These are phyloP conservation scores for Dicaeum eximium DNA, from an alignment of 2,113 vertebrate species.

Conservation along the genomic window DNA sequence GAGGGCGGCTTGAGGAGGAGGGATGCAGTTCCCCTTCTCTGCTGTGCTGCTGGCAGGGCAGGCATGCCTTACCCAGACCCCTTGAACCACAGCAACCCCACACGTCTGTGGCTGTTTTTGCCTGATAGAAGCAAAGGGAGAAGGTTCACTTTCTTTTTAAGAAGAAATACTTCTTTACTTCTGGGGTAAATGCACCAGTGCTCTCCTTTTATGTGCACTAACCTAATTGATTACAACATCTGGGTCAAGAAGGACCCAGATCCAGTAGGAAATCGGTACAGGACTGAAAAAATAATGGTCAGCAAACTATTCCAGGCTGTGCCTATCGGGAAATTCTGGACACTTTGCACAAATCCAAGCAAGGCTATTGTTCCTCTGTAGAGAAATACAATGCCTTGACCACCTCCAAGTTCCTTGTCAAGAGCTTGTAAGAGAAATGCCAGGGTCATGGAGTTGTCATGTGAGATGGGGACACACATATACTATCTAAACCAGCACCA, in stretches of 20 bases:
- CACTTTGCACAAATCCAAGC: neutral
- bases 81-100: neutral
- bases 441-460: neutral
- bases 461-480: neutral
- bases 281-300: neutral
- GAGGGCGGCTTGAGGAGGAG: neutral
- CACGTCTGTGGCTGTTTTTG: neutral
- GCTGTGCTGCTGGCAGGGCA: neutral
- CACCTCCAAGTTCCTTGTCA: neutral
- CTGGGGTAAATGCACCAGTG: neutral
- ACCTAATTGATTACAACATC: neutral
- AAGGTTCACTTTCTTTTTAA: neutral
- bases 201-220: neutral
- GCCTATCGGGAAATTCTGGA: neutral
- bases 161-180: neutral
- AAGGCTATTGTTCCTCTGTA: neutral
- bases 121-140: neutral
- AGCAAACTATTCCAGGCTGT: neutral
- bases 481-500: neutral
- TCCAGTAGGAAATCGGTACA: neutral
- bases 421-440: neutral
- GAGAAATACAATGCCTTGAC: neutral
- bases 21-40: accelerated
- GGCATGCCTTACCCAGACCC: neutral
- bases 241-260: neutral